Conservation (phyloP, 2,797 vertebrate genomes). For the Eidolon dupreanum region DNA sequence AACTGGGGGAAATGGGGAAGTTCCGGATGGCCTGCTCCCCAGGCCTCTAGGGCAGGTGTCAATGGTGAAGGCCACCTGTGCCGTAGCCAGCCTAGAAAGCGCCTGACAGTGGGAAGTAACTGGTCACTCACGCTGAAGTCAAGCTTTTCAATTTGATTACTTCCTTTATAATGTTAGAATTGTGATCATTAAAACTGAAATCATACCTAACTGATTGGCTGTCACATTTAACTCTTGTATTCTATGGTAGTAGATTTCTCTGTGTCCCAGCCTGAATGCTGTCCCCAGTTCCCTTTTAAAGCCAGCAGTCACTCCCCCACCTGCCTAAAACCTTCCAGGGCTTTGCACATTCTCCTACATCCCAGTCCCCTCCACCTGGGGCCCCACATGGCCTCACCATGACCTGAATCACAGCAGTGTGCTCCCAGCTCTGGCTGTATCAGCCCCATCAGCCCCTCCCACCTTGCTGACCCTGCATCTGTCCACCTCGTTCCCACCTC, state of each 20-base stretch:
- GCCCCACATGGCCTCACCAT: not conserved
- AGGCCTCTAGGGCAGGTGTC: not conserved
- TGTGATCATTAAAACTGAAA: not conserved
- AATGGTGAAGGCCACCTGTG: no score
- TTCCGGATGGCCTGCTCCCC: not conserved
- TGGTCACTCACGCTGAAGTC: rapidly evolving
- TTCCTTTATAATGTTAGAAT: not conserved
- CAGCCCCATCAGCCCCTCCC: not conserved
- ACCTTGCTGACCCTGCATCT: not conserved
- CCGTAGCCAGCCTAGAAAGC: not conserved
- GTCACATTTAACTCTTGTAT: not conserved
- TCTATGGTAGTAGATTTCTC: no score
- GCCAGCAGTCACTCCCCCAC: not conserved
- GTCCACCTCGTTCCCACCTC: not conserved
- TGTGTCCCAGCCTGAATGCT: not conserved
- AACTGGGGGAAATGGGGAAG: not conserved
- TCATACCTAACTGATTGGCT: no score
- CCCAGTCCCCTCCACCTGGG: not conserved
- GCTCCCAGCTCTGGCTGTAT: not conserved
- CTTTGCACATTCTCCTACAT: not conserved
- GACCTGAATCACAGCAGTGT: not conserved
- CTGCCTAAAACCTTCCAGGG: not conserved
- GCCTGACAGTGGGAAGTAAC: not conserved
- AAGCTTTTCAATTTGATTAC: not conserved
- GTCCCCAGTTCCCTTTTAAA: not conserved